Conservation (phyloP, 2,888 invertebrate species). For the Trachelus tabidus region DNA sequence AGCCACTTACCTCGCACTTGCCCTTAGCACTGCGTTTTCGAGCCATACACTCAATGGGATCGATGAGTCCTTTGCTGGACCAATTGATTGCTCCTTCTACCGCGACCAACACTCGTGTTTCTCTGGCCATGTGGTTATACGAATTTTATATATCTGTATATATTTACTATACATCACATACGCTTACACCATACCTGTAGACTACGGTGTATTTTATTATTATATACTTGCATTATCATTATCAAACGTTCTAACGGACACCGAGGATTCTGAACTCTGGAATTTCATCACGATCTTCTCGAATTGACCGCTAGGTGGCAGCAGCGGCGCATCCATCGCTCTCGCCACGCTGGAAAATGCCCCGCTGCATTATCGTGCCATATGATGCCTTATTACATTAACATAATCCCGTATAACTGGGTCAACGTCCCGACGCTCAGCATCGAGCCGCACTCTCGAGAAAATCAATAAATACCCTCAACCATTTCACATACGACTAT, state of each 20-base stretch:
- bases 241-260: background rate
- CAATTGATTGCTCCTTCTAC: background rate
- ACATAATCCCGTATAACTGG: constrained; percentile 17
- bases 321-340: background rate
- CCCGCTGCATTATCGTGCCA: constrained; percentile 21
- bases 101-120: no score
- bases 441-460: background rate
- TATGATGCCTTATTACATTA: constrained; percentile 26
- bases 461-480: background rate
- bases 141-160: no score
- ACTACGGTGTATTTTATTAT: background rate
- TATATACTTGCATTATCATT: background rate
- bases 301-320: background rate
- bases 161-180: no score
- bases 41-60: constrained; percentile 7
- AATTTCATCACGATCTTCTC: background rate
- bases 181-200: no score
- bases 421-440: background rate
- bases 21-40: background rate
- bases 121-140: no score
- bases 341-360: background rate
- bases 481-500: background rate
- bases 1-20: constrained; percentile 7
- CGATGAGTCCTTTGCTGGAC: background rate
- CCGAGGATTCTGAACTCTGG: background rate